Percentiles rank a stretch among this genome's conserved stretches.
phyloP scores from a whole-genome alignment of 2,113 vertebrate genomes.

The Tychaedon coryphoeus region DNA sequence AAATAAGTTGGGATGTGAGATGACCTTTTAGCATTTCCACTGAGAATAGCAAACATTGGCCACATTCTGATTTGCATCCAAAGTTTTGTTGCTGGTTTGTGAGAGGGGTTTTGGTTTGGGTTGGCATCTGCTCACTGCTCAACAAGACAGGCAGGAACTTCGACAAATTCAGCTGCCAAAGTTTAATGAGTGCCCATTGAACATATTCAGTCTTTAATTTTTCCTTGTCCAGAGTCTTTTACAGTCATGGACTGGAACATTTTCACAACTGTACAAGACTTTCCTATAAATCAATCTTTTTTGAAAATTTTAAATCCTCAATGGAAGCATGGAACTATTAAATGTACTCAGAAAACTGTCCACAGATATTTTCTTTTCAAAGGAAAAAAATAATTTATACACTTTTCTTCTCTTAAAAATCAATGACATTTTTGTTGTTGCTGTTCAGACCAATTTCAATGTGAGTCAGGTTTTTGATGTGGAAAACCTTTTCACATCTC shows the following conservation, averaged over 20 bases:
- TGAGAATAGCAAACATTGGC: not conserved
- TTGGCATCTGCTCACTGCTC: not conserved
- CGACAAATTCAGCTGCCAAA: not conserved
- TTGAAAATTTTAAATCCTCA: not conserved
- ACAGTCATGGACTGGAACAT: not conserved
- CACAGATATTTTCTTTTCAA: not conserved
- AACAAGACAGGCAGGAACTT: not conserved
- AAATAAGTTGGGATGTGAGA: not conserved
- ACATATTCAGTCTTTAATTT: not conserved
- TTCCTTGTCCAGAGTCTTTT: not conserved
- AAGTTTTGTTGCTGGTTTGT: not conserved
- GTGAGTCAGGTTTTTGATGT: not conserved
- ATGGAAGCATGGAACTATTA: not conserved
- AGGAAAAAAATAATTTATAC: not conserved
- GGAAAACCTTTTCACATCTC: not conserved
- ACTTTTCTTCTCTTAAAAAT: not conserved
- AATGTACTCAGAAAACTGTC: not conserved
- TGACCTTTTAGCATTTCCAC: not conserved
- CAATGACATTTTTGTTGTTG: not conserved
- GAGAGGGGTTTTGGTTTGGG: not conserved
- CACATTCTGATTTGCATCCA: not conserved
- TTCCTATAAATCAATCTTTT: not conserved
- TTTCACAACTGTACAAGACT: not conserved
- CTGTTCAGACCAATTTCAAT: not conserved
- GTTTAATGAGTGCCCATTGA: not conserved